phyloP scores from a whole-genome alignment of 2,797 vertebrate genomes.

The Gymnothorax reevesii region DNA sequence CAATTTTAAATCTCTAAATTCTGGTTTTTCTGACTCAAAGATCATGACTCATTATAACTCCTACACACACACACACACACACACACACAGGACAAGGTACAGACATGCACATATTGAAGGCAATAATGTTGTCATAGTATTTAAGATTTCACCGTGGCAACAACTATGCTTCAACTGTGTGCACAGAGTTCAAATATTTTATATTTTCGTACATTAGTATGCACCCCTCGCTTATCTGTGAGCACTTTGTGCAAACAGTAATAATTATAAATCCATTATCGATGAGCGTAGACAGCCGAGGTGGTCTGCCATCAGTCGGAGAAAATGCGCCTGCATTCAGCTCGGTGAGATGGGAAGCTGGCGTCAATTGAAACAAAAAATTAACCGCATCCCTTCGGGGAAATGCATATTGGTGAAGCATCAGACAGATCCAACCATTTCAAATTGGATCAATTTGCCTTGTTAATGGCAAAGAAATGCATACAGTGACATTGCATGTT shows the following conservation, averaged over 20 bases:
- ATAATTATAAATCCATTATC: slow-evolving; percentile 14
- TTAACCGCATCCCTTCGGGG: not conserved
- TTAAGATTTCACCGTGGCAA: not conserved
- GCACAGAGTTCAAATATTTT: not conserved
- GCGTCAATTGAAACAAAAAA: not conserved
- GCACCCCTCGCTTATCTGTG: not conserved
- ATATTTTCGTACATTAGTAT: not conserved
- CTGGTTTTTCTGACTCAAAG: too few species aligned
- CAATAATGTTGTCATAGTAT: not conserved
- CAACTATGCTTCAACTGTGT: not conserved
- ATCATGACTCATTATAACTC: too few species aligned
- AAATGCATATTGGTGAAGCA: slow-evolving; percentile 5
- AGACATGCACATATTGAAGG: not conserved
- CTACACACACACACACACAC: too few species aligned
- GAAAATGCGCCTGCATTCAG: not conserved
- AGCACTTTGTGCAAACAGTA: not conserved
- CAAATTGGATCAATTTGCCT: slow-evolving; percentile 5
- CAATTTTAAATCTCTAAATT: too few species aligned
- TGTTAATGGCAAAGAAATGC: not conserved
- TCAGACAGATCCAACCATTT: not conserved
- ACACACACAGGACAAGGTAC: too few species aligned
- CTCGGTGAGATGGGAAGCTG: not conserved
- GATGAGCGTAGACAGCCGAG: not conserved
- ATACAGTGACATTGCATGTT: not conserved
- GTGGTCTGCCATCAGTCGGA: not conserved